These are phyloP conservation scores for Gallinago nigripennis DNA, from an alignment of 2,797 vertebrate species.

Conservation along the genomic window DNA sequence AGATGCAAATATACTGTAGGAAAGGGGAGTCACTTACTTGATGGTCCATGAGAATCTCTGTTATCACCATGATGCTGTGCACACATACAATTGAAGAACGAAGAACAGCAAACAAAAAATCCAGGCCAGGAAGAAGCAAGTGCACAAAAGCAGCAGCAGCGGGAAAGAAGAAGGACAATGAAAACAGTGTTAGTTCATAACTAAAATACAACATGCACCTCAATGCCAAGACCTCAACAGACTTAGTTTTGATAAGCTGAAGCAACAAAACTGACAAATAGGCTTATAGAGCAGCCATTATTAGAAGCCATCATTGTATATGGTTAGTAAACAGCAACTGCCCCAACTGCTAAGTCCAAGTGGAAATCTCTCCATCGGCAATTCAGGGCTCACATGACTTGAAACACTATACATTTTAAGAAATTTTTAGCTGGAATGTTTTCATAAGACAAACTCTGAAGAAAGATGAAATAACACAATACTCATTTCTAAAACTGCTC, in stretches of 20 bases:
- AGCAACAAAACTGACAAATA: slow-evolving; percentile 45
- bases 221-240: slow-evolving; percentile 16
- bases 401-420: neutral
- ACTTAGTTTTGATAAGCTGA: slow-evolving; percentile 21
- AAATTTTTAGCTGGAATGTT: neutral
- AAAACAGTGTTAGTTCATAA: slow-evolving; percentile 78
- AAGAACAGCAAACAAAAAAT: slow-evolving; percentile 74
- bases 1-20: neutral
- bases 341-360: neutral
- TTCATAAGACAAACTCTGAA: slow-evolving; percentile 1
- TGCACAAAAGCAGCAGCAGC: slow-evolving; percentile 64
- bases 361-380: neutral
- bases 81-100: slow-evolving; percentile 74
- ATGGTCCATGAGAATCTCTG: slow-evolving; percentile 86
- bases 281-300: neutral
- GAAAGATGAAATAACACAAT: neutral
- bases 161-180: slow-evolving; percentile 73
- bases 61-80: slow-evolving; percentile 89
- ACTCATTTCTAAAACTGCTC: neutral
- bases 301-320: neutral
- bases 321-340: slow-evolving; percentile 38
- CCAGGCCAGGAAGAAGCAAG: slow-evolving; percentile 79
- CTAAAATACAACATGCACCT: slow-evolving; percentile 72
- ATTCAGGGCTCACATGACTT: neutral
- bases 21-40: slow-evolving; percentile 88